Conservation (phyloP, 2,888 invertebrate species). For the Nowickia ferox region DNA sequence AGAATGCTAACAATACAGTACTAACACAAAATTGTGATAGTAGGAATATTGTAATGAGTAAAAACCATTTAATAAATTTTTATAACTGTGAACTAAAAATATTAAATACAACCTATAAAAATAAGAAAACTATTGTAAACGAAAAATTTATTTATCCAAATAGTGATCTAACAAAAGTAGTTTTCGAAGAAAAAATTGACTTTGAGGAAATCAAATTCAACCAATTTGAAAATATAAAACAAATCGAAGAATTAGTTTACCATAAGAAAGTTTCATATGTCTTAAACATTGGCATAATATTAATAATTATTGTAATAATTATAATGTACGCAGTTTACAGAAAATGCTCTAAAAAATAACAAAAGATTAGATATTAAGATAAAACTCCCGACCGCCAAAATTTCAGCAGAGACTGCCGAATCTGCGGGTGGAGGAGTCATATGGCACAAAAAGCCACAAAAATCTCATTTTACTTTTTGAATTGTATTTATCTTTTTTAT, state of each 20-base stretch:
- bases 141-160: conserved; percentile 15
- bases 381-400: no score
- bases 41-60: conserved; percentile 15
- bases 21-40: conserved; percentile 29
- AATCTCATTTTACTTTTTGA: no score
- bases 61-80: conserved; percentile 42
- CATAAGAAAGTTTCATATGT: conserved; percentile 13
- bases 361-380: no score
- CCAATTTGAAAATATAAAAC: conserved; percentile 34
- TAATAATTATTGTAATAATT: neutral
- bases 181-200: conserved; percentile 20
- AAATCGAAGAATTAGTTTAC: conserved; percentile 7
- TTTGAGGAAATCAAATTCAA: conserved; percentile 31
- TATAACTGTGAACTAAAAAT: conserved; percentile 5
- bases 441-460: no score
- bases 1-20: conserved; percentile 19
- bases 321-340: no score
- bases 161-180: conserved; percentile 4
- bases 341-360: no score
- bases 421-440: no score
- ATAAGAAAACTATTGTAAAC: neutral
- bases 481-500: no score
- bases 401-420: no score
- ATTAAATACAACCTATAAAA: conserved; percentile 2
- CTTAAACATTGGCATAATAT: neutral